Percentiles rank a stretch among this genome's conserved stretches.
Conservation (phyloP, 2,888 invertebrate genomes). For the Maniola hyperantus region DNA sequence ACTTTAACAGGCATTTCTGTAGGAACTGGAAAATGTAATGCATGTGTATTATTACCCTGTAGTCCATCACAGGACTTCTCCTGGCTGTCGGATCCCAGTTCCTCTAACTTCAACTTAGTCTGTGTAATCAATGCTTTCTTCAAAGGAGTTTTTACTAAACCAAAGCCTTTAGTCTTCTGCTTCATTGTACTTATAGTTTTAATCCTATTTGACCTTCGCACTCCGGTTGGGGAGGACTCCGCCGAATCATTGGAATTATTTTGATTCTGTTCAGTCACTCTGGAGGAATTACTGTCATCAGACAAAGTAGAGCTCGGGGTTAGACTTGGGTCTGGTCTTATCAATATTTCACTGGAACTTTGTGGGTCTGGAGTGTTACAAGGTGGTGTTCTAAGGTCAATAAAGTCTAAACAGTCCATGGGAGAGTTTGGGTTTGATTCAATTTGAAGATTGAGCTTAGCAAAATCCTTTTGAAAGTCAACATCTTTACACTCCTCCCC, state of each 20-base stretch:
- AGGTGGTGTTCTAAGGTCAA: slow-evolving; percentile 50
- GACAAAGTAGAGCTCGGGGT: slow-evolving; percentile 75
- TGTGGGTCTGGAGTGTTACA: slow-evolving; percentile 60
- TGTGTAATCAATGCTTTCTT: slow-evolving; percentile 76
- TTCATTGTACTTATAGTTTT: slow-evolving; percentile 88
- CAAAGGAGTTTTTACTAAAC: slow-evolving; percentile 82
- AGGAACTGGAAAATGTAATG: slow-evolving; percentile 71
- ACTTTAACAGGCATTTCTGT: slow-evolving; percentile 89
- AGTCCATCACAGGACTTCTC: slow-evolving; percentile 59
- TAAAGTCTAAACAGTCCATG: slow-evolving; percentile 59
- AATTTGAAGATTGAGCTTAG: slow-evolving; percentile 60
- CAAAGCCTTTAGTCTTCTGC: slow-evolving; percentile 85
- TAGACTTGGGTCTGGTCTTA: slow-evolving; percentile 71
- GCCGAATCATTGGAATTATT: slow-evolving; percentile 72
- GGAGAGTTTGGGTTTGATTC: slow-evolving; percentile 48
- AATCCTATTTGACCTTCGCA: slow-evolving; percentile 88
- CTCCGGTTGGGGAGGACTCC: slow-evolving; percentile 80
- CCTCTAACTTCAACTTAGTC: slow-evolving; percentile 81
- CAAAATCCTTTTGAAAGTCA: slow-evolving; percentile 71
- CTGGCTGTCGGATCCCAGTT: slow-evolving; percentile 82
- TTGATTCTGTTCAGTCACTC: slow-evolving; percentile 63
- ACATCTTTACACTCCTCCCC: slow-evolving; percentile 48
- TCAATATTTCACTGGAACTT: slow-evolving; percentile 53
- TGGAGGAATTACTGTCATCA: slow-evolving; percentile 75
- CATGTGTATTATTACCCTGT: slow-evolving; percentile 56